A percentile compares a stretch with the other conserved stretches of the same genome.
phyloP scores from a whole-genome alignment of 2,113 vertebrate species.

The Pterocles burchelli region DNA sequence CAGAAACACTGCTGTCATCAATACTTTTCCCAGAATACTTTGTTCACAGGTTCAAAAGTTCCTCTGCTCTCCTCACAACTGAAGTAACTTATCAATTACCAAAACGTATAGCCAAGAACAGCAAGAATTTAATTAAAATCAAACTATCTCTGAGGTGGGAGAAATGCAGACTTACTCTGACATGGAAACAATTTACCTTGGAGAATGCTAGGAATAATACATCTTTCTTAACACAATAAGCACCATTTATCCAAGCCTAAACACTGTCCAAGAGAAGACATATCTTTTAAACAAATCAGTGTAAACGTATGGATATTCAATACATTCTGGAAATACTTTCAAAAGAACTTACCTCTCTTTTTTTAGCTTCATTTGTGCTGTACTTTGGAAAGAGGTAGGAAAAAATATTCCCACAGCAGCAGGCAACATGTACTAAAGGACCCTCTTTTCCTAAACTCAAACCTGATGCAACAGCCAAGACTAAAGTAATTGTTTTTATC shows the following conservation, averaged over 20 bases:
- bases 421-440: slow-evolving; percentile 96
- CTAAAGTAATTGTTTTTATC: slow-evolving; percentile 98
- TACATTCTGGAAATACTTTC: neutral
- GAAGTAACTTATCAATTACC: neutral
- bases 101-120: neutral
- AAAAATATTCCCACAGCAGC: slow-evolving; percentile 99
- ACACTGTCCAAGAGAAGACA: neutral
- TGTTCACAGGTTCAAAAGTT: neutral
- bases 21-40: neutral
- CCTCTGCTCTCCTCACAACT: neutral
- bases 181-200: neutral
- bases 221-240: neutral
- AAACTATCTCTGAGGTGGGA: neutral
- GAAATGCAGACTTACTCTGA: neutral
- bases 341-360: slow-evolving; percentile 87
- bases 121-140: neutral
- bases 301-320: neutral
- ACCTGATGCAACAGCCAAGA: slow-evolving; percentile 95
- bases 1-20: neutral
- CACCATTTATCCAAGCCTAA: neutral
- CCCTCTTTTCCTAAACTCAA: slow-evolving; percentile 98
- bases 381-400: slow-evolving; percentile 99
- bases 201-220: neutral
- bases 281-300: neutral
- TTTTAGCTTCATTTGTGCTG: slow-evolving; percentile 99